Base-by-base conservation (phyloP, 2,888 invertebrate species). In the Heliconius sara region DNA sequence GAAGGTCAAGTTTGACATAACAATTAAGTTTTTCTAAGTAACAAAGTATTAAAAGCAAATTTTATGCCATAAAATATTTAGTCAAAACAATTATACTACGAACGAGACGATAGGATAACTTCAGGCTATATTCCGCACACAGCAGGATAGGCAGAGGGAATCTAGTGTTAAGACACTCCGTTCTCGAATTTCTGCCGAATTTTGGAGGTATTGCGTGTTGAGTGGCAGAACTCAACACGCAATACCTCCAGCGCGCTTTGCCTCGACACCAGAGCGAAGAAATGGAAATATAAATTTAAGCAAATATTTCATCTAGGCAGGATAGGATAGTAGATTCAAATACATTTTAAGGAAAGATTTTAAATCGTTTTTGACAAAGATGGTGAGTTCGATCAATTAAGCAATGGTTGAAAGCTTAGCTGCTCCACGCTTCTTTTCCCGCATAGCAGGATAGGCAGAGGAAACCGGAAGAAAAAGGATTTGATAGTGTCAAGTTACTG, bases 1-100 rank as follows among this genome's bases (percentile, higher is more conserved):
- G 70, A 77, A 77, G 77, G 70, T 70, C 77, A 70, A 77, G 77
- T 77, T 77, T 68, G 60, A 77, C 52, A 25, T 34, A 67, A 76
- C 67, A 76, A 70, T 27, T 43, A 77, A 77, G 70, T 70, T 77
- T 60, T 60, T 77, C n/a, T 39, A 39, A 60, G 43, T 22, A 39
- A 16, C 13, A 43, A 70, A 7, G 2, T 70, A 47, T 70, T 16
- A 70, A 47, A 7, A 25, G 70, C 25, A 70, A 70, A 43, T 70
- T n/a, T 25, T 43, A 70, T 25, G 47, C 1, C 7, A 7, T n/a
- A 25, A 13, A 5, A 16, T n/a, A n/a, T 39, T 19, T 67, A 67
- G 34, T 10, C 34, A 12, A n/a, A 22, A 39, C 12, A 19, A 67
- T 0, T 22, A n/a, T n/a, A n/a, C n/a, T n/a, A 25, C 25, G 5